Conservation (phyloP, 2,888 invertebrate genomes). For the Amiota communis region DNA sequence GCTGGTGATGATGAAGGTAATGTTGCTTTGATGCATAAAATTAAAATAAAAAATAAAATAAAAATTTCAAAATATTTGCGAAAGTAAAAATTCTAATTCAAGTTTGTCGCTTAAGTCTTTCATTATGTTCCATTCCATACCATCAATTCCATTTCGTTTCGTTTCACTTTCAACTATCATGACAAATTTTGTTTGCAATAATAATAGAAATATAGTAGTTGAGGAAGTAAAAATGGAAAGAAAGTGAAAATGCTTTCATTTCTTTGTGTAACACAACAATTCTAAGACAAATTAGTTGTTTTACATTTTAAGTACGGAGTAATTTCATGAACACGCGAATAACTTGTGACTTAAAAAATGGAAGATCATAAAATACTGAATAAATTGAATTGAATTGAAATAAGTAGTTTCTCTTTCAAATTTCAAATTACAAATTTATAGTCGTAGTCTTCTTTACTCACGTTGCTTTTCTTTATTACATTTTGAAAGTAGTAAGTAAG, state of each 20-base stretch:
- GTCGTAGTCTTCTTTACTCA: not conserved
- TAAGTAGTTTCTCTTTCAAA: not conserved
- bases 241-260: conserved; percentile 37
- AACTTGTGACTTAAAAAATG: not conserved
- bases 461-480: conserved; percentile 48
- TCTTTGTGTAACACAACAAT: conserved; percentile 14
- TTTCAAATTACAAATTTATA: too few relatives aligned
- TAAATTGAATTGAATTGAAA: not conserved
- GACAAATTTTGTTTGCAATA: conserved; percentile 42
- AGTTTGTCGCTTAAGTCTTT: conserved; percentile 31
- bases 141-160: not conserved
- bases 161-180: not conserved
- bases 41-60: conserved; percentile 51
- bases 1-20: not conserved
- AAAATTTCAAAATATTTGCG: not conserved
- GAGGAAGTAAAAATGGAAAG: not conserved
- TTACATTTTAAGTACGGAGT: not conserved
- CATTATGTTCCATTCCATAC: conserved; percentile 9
- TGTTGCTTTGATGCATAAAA: conserved; percentile 47
- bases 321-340: conserved; percentile 22
- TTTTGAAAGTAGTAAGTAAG: conserved; percentile 52
- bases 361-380: conserved; percentile 8
- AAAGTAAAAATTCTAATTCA: conserved; percentile 32
- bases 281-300: conserved; percentile 22
- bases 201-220: conserved; percentile 48